These are phyloP conservation scores for Busseola fusca DNA, from an alignment of 2,888 invertebrate genomes.

Conservation along the genomic window DNA sequence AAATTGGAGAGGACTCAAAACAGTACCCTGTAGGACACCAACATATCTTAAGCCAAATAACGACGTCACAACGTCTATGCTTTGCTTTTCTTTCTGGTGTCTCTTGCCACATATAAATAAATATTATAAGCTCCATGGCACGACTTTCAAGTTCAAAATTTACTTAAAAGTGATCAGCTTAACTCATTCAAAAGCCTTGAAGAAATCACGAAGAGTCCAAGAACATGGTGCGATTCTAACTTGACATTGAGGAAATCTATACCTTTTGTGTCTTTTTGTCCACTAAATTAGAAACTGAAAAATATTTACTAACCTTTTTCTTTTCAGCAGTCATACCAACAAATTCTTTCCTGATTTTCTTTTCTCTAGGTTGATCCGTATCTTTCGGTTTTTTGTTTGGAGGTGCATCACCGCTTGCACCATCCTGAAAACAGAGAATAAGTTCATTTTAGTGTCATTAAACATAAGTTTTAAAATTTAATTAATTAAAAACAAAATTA, in stretches of 20 bases:
- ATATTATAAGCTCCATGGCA: neutral
- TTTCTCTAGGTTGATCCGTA: slow-evolving; percentile 73
- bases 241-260: neutral
- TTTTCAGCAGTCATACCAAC: slow-evolving; percentile 88
- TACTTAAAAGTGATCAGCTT: neutral
- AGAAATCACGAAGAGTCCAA: neutral
- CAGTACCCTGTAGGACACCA: slow-evolving; percentile 17
- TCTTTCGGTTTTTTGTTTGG: slow-evolving; percentile 71
- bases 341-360: slow-evolving; percentile 83
- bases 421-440: slow-evolving; percentile 63
- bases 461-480: too few relatives aligned
- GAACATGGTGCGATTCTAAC: neutral
- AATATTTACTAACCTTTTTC: slow-evolving; percentile 86
- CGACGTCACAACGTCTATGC: neutral
- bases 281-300: too few relatives aligned
- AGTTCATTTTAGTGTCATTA: neutral
- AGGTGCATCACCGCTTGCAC: slow-evolving; percentile 69
- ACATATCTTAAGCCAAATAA: neutral
- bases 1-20: slow-evolving; percentile 4
- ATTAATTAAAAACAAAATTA: neutral
- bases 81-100: neutral
- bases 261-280: neutral
- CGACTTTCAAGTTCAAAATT: neutral
- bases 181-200: slow-evolving; percentile 13
- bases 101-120: neutral